Evolutionary conservation across 1,140 invertebrate species (phyloP).

Genomic region (Drosophila albomicans): DNA sequence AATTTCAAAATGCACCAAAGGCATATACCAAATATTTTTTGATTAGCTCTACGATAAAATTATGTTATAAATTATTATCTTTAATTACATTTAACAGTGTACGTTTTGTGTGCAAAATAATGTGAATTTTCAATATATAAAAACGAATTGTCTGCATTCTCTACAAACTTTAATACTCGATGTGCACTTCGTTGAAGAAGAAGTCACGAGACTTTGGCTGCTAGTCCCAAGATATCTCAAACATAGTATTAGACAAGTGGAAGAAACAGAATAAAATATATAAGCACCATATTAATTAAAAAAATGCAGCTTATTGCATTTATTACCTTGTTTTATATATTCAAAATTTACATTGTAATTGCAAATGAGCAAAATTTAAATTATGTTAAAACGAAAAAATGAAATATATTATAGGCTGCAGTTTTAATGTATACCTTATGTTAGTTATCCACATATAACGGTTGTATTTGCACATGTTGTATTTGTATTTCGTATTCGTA

Average conservation of each 20-base stretch:
- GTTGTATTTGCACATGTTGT: conserved; percentile 51
- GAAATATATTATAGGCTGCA: conserved; percentile 1
- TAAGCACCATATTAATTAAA: not conserved
- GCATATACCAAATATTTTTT: conserved; percentile 56
- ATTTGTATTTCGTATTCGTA: conserved; percentile 53
- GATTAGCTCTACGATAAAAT: conserved; percentile 5
- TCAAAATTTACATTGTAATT: conserved; percentile 4
- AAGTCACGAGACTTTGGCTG: not conserved
- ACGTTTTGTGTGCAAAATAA: conserved; percentile 5
- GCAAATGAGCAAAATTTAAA: not conserved
- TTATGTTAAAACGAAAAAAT: not conserved
- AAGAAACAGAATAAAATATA: not conserved
- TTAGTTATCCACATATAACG: conserved; percentile 29
- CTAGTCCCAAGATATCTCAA: conserved; percentile 2
- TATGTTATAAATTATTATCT: not conserved
- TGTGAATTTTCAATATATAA: conserved; percentile 8
- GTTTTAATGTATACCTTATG: conserved; percentile 25
- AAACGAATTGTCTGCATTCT: not conserved
- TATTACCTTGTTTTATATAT: conserved; percentile 1
- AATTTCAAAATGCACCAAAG: conserved; percentile 62
- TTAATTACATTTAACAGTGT: not conserved
- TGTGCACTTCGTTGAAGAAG: not conserved
- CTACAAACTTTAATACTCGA: not conserved
- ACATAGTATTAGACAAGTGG: not conserved
- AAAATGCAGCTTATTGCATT: conserved; percentile 15